Base-by-base conservation (phyloP, 2,797 vertebrate genomes). In the Manis javanica region DNA sequence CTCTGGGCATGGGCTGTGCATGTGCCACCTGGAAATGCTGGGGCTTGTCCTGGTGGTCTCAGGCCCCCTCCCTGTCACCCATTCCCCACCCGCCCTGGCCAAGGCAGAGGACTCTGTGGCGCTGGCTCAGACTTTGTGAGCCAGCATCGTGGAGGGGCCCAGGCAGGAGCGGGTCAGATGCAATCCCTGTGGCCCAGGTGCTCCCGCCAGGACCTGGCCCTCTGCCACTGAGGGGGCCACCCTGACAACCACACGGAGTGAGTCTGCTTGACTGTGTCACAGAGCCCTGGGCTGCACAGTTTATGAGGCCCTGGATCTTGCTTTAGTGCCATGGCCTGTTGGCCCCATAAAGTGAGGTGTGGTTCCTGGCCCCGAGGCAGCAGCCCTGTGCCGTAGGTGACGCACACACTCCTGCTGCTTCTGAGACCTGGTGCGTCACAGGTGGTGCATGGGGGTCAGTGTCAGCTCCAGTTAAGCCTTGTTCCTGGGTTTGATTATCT, bases 241-340 rank as follows among this genome's bases (percentile, higher is more conserved):
- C 49, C 46, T 19, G 72, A 16, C 26, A 15, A 6, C 71, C 10
- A 3, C 46, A 3, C 9, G 12, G 46, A 12, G 13, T 6, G 4
- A 4, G 16, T 31, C 31, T 11, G 42, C 18, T 49, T 15, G 11
- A 46, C 2, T 4, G 42, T 46, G 69, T 26, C 39, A 39, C 24
- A 2, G 39, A 2, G 39, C 23, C 69, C 16, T 5, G 10, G 19
- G 66, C 34, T 21, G 37, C 39, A 12, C 15, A n/a, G 51, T 23
- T 21, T n/a, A 15, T 4, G 53, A 16, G 5, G 13, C 1, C 1
- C 0, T 0, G 0, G 2, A 39, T 46, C 19, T 0, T 3, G 29
- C 69, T 13, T 4, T 0, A 4, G 53, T 4, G 6, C 57, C 0
- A 2, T 4, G 15, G 3, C 55, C 14, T 15, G 15, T 3, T 26